These are phyloP conservation scores for Cecidostiba fungosa DNA, from an alignment of 2,888 invertebrate species.

Conservation along the genomic window DNA sequence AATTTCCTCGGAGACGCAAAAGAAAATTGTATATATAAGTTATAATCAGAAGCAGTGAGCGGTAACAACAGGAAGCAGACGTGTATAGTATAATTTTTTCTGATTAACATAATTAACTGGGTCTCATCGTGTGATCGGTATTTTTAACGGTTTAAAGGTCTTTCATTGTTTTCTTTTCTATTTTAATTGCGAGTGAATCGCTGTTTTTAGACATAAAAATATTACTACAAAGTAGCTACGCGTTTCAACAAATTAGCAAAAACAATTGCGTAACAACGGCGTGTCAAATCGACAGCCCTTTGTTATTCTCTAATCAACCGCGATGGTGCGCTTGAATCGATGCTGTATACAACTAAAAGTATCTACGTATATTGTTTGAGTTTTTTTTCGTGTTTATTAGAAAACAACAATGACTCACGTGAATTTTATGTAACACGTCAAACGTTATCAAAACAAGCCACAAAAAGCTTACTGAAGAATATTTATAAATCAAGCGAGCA, in stretches of 20 bases:
- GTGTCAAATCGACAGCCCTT: background rate
- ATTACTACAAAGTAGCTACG: background rate
- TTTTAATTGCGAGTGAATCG: background rate
- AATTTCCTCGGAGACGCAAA: background rate
- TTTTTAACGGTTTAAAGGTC: background rate
- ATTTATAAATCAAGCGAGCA: no score
- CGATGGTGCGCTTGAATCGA: background rate
- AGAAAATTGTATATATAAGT: background rate
- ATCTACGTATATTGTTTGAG: no score
- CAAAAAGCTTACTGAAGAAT: background rate
- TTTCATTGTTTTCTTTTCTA: background rate
- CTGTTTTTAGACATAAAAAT: background rate
- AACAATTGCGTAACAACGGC: background rate
- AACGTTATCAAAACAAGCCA: background rate
- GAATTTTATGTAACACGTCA: background rate
- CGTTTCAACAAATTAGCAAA: no score
- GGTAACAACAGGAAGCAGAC: conserved; percentile 44
- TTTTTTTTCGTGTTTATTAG: background rate
- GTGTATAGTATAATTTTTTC: background rate
- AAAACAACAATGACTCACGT: background rate
- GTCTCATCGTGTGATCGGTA: background rate
- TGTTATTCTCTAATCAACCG: background rate
- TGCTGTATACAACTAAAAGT: background rate
- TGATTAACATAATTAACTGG: conserved; percentile 6
- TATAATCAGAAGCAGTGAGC: background rate